Base-by-base conservation (phyloP, 2,888 invertebrate species). In the Pecten maximus region DNA sequence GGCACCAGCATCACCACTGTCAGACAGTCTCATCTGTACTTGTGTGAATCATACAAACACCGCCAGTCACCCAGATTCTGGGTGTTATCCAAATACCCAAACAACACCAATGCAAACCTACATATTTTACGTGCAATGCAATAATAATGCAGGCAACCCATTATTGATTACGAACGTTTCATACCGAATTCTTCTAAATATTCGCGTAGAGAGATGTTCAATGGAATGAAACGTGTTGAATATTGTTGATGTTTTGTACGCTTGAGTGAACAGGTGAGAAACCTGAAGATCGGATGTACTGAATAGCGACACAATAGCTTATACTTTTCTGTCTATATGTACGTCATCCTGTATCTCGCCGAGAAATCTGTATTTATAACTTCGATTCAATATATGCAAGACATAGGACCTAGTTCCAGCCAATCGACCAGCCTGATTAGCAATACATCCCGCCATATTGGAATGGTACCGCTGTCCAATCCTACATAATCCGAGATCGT, bases 381-480 rank as follows among this genome's bases (percentile, higher is more conserved):
- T 35, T 74, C 74, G 35, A 74, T 35, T 74, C 74, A 74, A 74
- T 74, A 74, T 74, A 74, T 74, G 74, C 74, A 74, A 35, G 74
- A 74, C 15, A 74, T 74, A 2, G 28, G 74, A 74, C 15, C 28
- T 74, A 2, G 28, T 28, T 74, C 74, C 10, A 74, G 74, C 35
- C 48, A 88, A 88, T 88, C 88, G 88, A 88, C 88, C 88, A 88
- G n/a, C 40, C 40, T 87, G 40, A 88, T 40, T 88, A 88, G 50
- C 88, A 88, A 90, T 90, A 89, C 89, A 90, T 89, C 90, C 90
- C 92, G 93, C 93, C 93, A 93, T 93, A 92, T 93, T 93, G 93
- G 88, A 91, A 89, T 86, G 87, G 90, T 89, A 91, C 92, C 91
- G 74, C 40, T 90, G 89, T 74, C 74, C 74, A 35, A 74, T 74